Percentiles rank a stretch among this genome's conserved stretches.
Evolutionary conservation across 2,113 vertebrate genomes (phyloP).

Genomic region (Pheucticus melanocephalus): DNA sequence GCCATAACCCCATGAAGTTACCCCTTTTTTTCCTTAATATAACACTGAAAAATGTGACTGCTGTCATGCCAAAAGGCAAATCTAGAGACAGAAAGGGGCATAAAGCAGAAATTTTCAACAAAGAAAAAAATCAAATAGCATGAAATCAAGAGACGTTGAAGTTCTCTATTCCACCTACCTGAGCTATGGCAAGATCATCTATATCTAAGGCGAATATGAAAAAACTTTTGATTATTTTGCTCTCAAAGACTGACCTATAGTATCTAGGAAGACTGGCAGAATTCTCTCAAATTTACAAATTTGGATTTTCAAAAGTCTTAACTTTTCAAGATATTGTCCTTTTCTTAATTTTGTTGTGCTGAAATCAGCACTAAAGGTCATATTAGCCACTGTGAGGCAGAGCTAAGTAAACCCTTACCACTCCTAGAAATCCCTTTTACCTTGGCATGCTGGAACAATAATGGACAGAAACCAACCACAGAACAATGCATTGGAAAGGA

Average conservation of each 20-base stretch:
- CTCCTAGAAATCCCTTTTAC: background rate
- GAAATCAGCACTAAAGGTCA: background rate
- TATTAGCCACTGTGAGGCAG: background rate
- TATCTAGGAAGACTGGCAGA: background rate
- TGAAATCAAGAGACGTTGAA: background rate
- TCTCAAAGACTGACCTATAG: background rate
- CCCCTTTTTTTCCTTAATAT: background rate
- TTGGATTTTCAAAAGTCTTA: background rate
- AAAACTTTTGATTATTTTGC: background rate
- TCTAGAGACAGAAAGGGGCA: background rate
- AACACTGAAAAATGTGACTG: rapidly evolving
- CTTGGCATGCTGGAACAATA: background rate
- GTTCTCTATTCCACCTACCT: background rate
- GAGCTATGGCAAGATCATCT: background rate
- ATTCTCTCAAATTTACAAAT: background rate
- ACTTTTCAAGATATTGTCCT: background rate
- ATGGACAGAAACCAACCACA: background rate
- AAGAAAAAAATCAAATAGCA: background rate
- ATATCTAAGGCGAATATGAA: background rate
- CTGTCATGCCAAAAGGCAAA: background rate
- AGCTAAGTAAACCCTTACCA: background rate
- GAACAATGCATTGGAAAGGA: background rate
- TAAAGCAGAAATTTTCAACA: background rate
- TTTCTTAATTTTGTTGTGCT: background rate
- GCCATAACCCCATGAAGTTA: background rate